Evolutionary conservation across 2,113 vertebrate species (phyloP).

Genomic region (Willisornis vidua): DNA sequence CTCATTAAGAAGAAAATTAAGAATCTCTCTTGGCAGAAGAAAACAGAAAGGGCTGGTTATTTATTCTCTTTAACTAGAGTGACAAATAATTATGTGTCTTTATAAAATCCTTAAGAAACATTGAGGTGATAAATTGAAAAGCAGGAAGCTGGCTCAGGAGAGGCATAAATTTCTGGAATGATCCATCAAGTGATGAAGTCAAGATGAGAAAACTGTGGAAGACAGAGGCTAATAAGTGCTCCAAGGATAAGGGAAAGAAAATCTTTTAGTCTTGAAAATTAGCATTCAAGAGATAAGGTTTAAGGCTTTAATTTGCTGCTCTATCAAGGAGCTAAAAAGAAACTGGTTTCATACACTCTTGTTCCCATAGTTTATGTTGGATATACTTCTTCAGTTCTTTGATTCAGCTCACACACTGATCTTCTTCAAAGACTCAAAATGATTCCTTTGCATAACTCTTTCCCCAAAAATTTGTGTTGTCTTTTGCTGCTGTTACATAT

Average conservation of each 20-base stretch:
- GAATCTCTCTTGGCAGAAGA: not conserved
- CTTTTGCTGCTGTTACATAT: not conserved
- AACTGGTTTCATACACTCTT: not conserved
- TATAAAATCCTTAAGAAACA: not conserved
- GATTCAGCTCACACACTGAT: not conserved
- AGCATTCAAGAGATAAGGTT: not conserved
- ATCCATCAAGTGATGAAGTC: not conserved
- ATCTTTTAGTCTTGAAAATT: not conserved
- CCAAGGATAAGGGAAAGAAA: not conserved
- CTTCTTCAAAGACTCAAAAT: not conserved
- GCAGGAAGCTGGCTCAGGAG: not conserved
- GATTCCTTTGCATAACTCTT: not conserved
- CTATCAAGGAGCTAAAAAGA: not conserved
- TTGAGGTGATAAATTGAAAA: not conserved
- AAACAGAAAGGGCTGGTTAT: not conserved
- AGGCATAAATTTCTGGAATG: not conserved
- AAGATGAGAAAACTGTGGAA: not conserved
- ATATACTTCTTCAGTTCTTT: not conserved
- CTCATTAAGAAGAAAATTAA: not conserved
- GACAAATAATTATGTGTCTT: not conserved
- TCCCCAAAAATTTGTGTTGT: not conserved
- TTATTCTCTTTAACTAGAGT: not conserved
- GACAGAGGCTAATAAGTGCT: not conserved
- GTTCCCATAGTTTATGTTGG: not conserved
- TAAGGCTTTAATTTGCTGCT: not conserved